Percentiles rank a stretch among this genome's conserved stretches.
Evolutionary conservation across 2,888 invertebrate species (phyloP).

Genomic region (Abrostola triplasia): DNA sequence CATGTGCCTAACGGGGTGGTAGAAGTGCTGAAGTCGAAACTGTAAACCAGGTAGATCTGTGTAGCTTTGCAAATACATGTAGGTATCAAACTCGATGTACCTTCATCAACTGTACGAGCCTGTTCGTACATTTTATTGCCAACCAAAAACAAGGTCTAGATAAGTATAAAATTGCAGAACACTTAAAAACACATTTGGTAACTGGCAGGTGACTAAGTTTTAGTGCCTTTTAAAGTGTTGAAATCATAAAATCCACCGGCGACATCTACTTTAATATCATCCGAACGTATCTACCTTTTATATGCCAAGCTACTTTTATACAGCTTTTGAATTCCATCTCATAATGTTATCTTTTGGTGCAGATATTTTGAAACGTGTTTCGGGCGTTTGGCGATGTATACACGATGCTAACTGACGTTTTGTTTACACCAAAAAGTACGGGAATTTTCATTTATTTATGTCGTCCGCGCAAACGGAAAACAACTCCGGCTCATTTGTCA

Average conservation of each 20-base stretch:
- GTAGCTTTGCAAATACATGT: no score
- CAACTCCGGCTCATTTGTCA: conserved; percentile 10
- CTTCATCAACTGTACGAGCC: background rate
- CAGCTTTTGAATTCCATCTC: conserved; percentile 59
- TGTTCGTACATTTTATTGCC: background rate
- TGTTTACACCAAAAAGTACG: background rate
- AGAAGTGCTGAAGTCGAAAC: no score
- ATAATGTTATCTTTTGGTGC: conserved; percentile 44
- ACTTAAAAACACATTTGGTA: conserved; percentile 48
- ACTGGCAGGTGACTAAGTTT: conserved; percentile 62
- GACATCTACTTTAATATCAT: conserved; percentile 63
- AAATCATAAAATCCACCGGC: conserved; percentile 64
- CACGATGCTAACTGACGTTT: background rate
- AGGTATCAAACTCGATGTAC: background rate
- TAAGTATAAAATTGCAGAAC: conserved; percentile 10
- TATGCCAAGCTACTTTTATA: conserved; percentile 60
- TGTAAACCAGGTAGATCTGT: no score
- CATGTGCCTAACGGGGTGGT: no score
- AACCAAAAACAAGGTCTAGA: background rate
- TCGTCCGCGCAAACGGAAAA: conserved; percentile 11
- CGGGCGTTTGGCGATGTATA: background rate
- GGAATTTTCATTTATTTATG: background rate
- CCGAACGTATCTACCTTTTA: conserved; percentile 46
- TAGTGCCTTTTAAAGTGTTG: conserved; percentile 63
- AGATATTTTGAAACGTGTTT: conserved; percentile 33